Conservation (phyloP, 2,888 invertebrate species). For the Chirona hameri region DNA sequence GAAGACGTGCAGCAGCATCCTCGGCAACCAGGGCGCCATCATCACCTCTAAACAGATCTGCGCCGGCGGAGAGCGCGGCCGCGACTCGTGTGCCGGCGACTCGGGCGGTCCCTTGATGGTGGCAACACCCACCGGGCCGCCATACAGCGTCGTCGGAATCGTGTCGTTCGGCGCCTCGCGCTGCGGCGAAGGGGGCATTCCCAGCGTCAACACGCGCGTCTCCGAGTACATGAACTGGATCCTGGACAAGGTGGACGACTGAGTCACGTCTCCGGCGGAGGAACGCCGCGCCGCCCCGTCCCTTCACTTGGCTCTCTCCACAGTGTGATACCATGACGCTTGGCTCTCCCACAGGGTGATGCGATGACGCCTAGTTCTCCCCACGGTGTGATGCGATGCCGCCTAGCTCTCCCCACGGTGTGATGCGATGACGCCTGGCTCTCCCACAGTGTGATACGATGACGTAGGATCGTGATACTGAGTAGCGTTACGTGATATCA, state of each 20-base stretch:
- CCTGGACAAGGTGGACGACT: slow-evolving; percentile 41
- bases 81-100: slow-evolving; percentile 71
- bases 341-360: too few species aligned
- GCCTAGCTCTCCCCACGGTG: too few species aligned
- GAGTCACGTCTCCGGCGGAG: too few species aligned
- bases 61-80: slow-evolving; percentile 63
- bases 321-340: too few species aligned
- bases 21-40: not conserved
- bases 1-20: not conserved
- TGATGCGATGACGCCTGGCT: too few species aligned
- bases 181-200: slow-evolving; percentile 61
- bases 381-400: too few species aligned
- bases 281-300: too few species aligned
- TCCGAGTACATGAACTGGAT: slow-evolving; percentile 63
- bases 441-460: too few species aligned
- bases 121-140: slow-evolving; percentile 42
- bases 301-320: too few species aligned
- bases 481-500: too few species aligned
- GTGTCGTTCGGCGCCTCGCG: slow-evolving; percentile 64
- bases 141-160: slow-evolving; percentile 51
- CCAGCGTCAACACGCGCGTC: slow-evolving; percentile 65
- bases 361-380: too few species aligned
- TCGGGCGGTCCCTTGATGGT: slow-evolving; percentile 74
- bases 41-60: not conserved
- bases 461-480: too few species aligned